Conservation (phyloP, 2,113 vertebrate species). For the Ailuropoda melanoleuca region DNA sequence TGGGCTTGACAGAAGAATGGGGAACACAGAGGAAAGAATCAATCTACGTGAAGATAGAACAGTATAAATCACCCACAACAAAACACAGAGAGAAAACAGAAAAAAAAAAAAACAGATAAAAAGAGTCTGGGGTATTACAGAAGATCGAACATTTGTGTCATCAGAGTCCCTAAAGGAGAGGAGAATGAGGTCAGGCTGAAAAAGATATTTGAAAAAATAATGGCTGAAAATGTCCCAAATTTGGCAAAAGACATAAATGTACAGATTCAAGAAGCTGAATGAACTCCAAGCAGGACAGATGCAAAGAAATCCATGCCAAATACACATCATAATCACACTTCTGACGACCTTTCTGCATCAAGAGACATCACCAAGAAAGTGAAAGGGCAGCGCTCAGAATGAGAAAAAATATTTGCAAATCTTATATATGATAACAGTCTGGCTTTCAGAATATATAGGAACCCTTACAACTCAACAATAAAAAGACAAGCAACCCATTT, state of each 20-base stretch:
- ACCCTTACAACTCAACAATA: neutral
- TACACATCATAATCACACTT: neutral
- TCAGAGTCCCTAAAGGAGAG: neutral
- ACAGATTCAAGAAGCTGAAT: neutral
- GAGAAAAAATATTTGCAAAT: neutral
- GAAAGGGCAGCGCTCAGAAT: neutral
- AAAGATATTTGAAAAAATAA: neutral
- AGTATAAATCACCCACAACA: neutral
- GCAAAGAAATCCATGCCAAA: neutral
- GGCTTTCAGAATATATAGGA: neutral
- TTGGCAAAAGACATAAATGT: neutral
- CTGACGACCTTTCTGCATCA: neutral
- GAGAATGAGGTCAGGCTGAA: neutral
- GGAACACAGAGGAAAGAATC: neutral
- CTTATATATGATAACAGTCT: neutral
- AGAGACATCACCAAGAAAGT: neutral
- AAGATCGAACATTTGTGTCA: neutral
- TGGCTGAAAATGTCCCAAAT: neutral
- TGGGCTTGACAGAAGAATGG: neutral
- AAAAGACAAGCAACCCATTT: neutral
- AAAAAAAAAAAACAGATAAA: neutral
- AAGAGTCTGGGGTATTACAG: no score
- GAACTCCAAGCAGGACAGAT: neutral
- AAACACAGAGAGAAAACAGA: neutral
- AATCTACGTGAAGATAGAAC: neutral